A percentile compares a stretch with the other conserved stretches of the same genome.
Conservation (phyloP, 2,888 invertebrate genomes). For the Drosophila setosimentum region DNA sequence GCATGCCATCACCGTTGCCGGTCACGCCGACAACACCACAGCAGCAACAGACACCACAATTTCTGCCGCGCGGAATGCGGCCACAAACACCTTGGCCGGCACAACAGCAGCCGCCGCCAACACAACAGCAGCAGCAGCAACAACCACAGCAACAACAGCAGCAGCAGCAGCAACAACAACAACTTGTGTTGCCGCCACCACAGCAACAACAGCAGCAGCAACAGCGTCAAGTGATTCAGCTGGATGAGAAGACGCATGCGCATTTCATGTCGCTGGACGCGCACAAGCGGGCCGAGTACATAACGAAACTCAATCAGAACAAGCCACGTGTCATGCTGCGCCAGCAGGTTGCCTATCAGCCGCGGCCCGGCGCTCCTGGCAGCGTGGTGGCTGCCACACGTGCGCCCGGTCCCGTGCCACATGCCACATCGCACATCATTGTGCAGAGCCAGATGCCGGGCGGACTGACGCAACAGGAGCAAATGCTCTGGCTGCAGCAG, state of each 20-base stretch:
- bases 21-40: slow-evolving; percentile 71
- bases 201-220: slow-evolving; percentile 83
- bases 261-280: slow-evolving; percentile 93
- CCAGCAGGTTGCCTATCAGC: slow-evolving; percentile 86
- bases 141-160: slow-evolving; percentile 60
- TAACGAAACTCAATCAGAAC: slow-evolving; percentile 91
- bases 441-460: slow-evolving; percentile 90
- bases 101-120: slow-evolving; percentile 63
- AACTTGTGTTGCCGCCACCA: slow-evolving; percentile 76
- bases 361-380: slow-evolving; percentile 82
- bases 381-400: slow-evolving; percentile 85
- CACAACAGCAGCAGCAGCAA: slow-evolving; percentile 64
- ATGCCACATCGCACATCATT: slow-evolving; percentile 87
- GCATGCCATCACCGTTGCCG: slow-evolving; percentile 73
- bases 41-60: slow-evolving; percentile 57
- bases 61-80: slow-evolving; percentile 53
- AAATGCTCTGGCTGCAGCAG: slow-evolving; percentile 90
- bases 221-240: slow-evolving; percentile 90
- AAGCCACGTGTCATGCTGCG: slow-evolving; percentile 87
- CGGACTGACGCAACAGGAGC: slow-evolving; percentile 88
- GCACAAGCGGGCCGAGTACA: slow-evolving; percentile 91
- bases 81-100: slow-evolving; percentile 65
- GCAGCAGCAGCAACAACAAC: slow-evolving; percentile 63
- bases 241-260: slow-evolving; percentile 93
- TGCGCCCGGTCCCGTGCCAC: slow-evolving; percentile 85